Base-by-base conservation (phyloP, 2,888 invertebrate species). In the Eupithecia subfuscata region DNA sequence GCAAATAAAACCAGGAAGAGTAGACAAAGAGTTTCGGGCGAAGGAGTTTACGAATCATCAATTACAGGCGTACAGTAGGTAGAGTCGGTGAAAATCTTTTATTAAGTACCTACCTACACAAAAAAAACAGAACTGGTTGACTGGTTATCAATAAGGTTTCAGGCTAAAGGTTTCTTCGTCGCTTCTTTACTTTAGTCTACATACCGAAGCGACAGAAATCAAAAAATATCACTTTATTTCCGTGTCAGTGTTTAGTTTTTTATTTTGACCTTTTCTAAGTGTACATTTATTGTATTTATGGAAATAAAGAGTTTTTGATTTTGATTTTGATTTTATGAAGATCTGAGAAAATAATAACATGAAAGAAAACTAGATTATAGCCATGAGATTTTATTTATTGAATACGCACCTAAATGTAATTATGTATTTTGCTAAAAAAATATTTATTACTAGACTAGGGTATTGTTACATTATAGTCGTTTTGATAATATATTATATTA, bases 1-100 rank as follows among this genome's bases (percentile, higher is more conserved):
- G 73, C 77, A 82, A 84, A 82, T 82, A 80, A 84, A 82, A 84
- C 82, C 85, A 83, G 86, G 85, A 87, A 86, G 84, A 81, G 80
- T 83, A 84, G 83, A 85, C 86, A 84, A 86, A 85, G 85, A 84
- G 82, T 83, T 82, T 84, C 83, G 82, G 81, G 82, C 83, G 83
- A 83, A 81, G 82, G 74, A 78, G 80, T 85, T 87, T 85, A 87
- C 82, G 84, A 80, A 69, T 71, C 74, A 75, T 79, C 75, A 76
- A 77, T 78, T 75, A 73, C 78, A 75, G 76, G 43, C 72, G 69
- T 73, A 34, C 60, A 30, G 65, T 77, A 1, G 16, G 48, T 48
- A 48, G 22, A 56, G 40, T 71, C 22, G 14, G 25, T 68, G 43
- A 14, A 40, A 68, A 22, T 68, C 11, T 40, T 67, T 68, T 25